Conservation (phyloP, 2,888 invertebrate species). For the Drosophila phalerata region DNA sequence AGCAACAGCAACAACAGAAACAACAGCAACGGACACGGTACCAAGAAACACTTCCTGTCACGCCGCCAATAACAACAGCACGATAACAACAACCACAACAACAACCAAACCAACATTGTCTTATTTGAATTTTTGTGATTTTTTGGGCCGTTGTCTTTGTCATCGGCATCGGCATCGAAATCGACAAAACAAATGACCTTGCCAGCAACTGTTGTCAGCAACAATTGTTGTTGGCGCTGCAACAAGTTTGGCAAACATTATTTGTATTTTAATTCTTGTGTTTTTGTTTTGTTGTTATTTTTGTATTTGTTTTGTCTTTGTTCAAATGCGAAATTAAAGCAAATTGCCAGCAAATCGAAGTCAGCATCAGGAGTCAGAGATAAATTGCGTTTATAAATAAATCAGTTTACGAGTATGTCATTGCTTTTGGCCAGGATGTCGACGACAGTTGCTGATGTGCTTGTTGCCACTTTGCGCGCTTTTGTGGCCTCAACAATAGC, state of each 20-base stretch:
- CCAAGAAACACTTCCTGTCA: constrained; percentile 70
- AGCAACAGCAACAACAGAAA: background rate
- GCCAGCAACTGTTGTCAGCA: constrained; percentile 34
- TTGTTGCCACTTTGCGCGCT: constrained; percentile 21
- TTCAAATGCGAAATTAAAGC: constrained; percentile 60
- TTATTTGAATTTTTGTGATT: constrained; percentile 20
- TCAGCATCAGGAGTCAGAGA: constrained; percentile 40
- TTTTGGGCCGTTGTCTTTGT: constrained; percentile 55
- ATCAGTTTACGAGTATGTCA: constrained; percentile 63
- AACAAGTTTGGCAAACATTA: constrained; percentile 79
- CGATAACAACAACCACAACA: constrained; percentile 32
- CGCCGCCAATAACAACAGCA: constrained; percentile 41
- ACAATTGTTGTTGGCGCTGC: constrained; percentile 41
- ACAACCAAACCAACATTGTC: constrained; percentile 26
- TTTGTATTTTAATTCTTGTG: constrained; percentile 59
- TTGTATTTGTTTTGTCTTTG: constrained; percentile 42
- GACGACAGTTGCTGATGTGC: constrained; percentile 47
- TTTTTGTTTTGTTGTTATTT: too few species aligned
- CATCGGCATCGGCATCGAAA: constrained; percentile 67
- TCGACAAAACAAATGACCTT: constrained; percentile 76
- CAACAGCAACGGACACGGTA: constrained; percentile 18
- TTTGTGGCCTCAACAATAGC: constrained; percentile 26
- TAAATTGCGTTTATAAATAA: constrained; percentile 78
- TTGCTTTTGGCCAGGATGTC: constrained; percentile 54
- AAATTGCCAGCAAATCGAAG: background rate